Base-by-base conservation (phyloP, 2,888 invertebrate species). In the Cryptus armator region DNA sequence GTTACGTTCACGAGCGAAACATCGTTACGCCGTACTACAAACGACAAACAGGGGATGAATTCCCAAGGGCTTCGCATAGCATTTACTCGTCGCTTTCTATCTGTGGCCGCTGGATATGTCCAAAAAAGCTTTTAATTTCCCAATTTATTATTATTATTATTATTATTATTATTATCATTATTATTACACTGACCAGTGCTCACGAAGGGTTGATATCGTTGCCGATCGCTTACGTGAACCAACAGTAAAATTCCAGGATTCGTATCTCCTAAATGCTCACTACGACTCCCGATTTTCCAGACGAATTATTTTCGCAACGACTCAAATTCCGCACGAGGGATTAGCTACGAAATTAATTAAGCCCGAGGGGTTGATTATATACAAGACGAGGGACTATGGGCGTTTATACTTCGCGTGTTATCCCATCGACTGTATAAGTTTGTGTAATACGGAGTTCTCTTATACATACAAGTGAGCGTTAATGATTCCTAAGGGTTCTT, bases 341-440 rank as follows among this genome's bases (percentile, higher is more conserved):
- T 82, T 64, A 77, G 53, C 77, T 59, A 10, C 53, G 56, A 77
- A 82, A 82, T 82, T 82, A 77, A 82, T 81, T 81, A 81, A 81
- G 59, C 68, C 68, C 62, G 48, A 56, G 68, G 68, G 77, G 32
- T 67, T 44, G 46, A 56, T 32, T 56, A 68, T 62, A 24, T 46
- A 44, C 46, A 62, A 43, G 16, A 12, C 71, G 53, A 51, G 43
- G 53, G 71, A 71, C 71, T 37, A 43, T 67, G 43, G 66, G 14
- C 43, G 10, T 44, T 37, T 44, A 32, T 16, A 53, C 59, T 24
- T 64, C 46, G 10, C n/a, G 64, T 29, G 62, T 66, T 46, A 62
- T 62, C 19, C 37, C 32, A 62, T 53, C 19, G 48, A 51, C 32
- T 29, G 53, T 37, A 51, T 71, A 19, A 51, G 43, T 64, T 16